Percentiles rank a stretch among this genome's conserved stretches.
phyloP scores from a whole-genome alignment of 2,888 invertebrate genomes.

The Nemurella pictetii region DNA sequence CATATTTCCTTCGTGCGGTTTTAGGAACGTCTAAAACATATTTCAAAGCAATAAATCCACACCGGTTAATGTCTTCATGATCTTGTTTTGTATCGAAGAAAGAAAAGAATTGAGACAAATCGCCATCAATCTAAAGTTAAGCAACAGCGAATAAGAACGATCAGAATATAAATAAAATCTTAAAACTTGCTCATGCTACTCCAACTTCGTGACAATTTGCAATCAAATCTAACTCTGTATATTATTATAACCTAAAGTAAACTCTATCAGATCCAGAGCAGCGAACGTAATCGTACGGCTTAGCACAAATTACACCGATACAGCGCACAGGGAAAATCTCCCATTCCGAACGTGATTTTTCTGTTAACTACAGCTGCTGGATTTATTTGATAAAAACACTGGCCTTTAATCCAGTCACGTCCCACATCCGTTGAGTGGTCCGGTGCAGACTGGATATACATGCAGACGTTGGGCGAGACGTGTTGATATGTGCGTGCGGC shows the following conservation, averaged over 20 bases:
- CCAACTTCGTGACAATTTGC: background rate
- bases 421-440: background rate
- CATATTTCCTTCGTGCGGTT: background rate
- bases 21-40: background rate
- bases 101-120: background rate
- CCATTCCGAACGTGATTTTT: constrained; percentile 6
- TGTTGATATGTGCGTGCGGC: constrained; percentile 5
- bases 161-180: background rate
- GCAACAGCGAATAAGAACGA: background rate
- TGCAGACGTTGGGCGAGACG: background rate
- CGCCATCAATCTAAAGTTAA: background rate
- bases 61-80: background rate
- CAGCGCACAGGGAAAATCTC: background rate
- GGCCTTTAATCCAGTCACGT: constrained; percentile 1
- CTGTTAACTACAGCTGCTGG: background rate
- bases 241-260: background rate
- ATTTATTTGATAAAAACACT: constrained; percentile 2
- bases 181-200: background rate
- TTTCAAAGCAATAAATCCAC: background rate
- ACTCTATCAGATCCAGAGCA: background rate
- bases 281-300: background rate
- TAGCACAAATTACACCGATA: background rate
- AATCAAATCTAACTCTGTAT: background rate
- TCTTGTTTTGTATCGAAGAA: background rate
- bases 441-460: background rate